These are phyloP conservation scores for Drosophila neotestacea DNA, from an alignment of 2,888 invertebrate species.

Conservation along the genomic window DNA sequence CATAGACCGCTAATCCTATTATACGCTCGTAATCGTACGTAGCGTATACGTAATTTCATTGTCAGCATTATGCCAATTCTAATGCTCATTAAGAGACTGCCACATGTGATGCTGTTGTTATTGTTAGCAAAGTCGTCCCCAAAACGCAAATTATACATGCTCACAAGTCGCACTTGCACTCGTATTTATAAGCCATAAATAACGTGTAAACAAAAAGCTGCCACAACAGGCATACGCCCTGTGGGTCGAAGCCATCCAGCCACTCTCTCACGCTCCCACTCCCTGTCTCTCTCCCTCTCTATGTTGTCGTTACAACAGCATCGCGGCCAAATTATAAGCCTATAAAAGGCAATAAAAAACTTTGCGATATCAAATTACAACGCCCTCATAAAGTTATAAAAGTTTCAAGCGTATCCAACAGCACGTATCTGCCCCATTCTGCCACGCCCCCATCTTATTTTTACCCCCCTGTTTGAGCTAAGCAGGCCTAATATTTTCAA, in stretches of 20 bases:
- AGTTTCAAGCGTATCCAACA: slow-evolving; percentile 78
- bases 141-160: slow-evolving; percentile 45
- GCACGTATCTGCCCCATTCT: slow-evolving; percentile 45
- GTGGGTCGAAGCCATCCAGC: slow-evolving; percentile 27
- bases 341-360: slow-evolving; percentile 80
- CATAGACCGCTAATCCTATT: slow-evolving; percentile 70
- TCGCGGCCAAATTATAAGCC: slow-evolving; percentile 81
- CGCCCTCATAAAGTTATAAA: slow-evolving; percentile 80
- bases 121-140: slow-evolving; percentile 49
- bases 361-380: slow-evolving; percentile 80
- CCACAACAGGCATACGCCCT: slow-evolving; percentile 71
- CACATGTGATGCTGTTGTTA: slow-evolving; percentile 48
- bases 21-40: slow-evolving; percentile 52
- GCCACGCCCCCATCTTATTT: slow-evolving; percentile 1
- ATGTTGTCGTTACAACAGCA: slow-evolving; percentile 53
- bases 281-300: neutral
- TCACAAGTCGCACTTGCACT: slow-evolving; percentile 25
- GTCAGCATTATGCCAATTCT: slow-evolving; percentile 60
- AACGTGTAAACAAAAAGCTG: slow-evolving; percentile 77
- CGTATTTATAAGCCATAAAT: slow-evolving; percentile 79
- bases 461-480: slow-evolving; percentile 13
- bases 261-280: neutral
- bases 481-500: slow-evolving; percentile 79
- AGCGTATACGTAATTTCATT: slow-evolving; percentile 65
- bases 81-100: slow-evolving; percentile 77